Percentiles rank a stretch among this genome's conserved stretches.
phyloP scores from a whole-genome alignment of 1,140 invertebrate genomes.

The roundworm (Caenorhabditis elegans) region WBcel235 BX284606.5:12375001-12375500 shows the following conservation, averaged over 20 bases:
- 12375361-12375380: conserved; percentile 43
- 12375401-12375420: conserved; percentile 47
- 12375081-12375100: no score
- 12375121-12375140: no score
- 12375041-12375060: no score
- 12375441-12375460: conserved; percentile 28
- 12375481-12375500: no score
- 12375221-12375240: conserved; percentile 37
- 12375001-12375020: no score
- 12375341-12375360: conserved; percentile 42
- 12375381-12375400: conserved; percentile 37
- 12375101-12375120: no score
- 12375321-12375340: conserved; percentile 47
- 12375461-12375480: no score
- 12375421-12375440: conserved; percentile 49
- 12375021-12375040: no score
- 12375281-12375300: conserved; percentile 47
- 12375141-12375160: no score
- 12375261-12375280: conserved; percentile 40
- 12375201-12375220: not conserved
- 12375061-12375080: no score
- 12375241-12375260: conserved; percentile 28
- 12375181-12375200: no score
- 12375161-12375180: no score
- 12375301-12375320: conserved; percentile 52